Conservation (phyloP, 2,888 invertebrate genomes). For the Brachycybe producta region DNA sequence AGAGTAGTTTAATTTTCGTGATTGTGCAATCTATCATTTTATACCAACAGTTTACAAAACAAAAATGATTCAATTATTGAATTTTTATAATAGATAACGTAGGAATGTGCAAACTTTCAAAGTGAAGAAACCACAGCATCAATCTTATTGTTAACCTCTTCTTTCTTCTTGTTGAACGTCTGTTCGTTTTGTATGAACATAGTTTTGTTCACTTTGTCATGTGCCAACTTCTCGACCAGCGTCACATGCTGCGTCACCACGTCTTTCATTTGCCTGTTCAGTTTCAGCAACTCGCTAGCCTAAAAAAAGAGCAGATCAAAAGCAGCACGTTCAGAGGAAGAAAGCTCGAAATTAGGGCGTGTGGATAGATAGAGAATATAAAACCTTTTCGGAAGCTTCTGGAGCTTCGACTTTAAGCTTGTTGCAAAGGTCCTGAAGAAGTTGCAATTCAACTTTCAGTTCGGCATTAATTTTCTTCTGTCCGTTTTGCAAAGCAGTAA, state of each 20-base stretch:
- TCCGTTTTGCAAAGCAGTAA: slow-evolving; percentile 35
- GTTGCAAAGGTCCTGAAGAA: slow-evolving; percentile 40
- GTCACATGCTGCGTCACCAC: slow-evolving; percentile 37
- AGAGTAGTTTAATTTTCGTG: no score
- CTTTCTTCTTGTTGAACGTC: slow-evolving; percentile 43
- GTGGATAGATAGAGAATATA: no score
- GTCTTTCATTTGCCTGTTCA: slow-evolving; percentile 39
- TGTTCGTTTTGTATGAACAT: slow-evolving; percentile 47
- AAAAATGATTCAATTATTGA: no score
- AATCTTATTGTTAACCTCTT: slow-evolving; percentile 38
- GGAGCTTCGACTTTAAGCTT: slow-evolving; percentile 46
- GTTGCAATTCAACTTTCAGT: slow-evolving; percentile 43
- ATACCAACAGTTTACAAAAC: no score
- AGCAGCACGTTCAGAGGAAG: neutral
- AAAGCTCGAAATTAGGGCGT: neutral
- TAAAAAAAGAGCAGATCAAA: slow-evolving; percentile 22
- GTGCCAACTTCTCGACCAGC: slow-evolving; percentile 48
- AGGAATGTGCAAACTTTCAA: no score
- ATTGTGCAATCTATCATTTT: no score
- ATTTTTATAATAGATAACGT: no score
- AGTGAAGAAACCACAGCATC: slow-evolving; percentile 24
- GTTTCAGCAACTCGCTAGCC: slow-evolving; percentile 44
- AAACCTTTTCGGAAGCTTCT: slow-evolving; percentile 49
- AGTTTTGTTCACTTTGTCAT: slow-evolving; percentile 45
- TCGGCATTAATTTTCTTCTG: slow-evolving; percentile 46